A percentile compares a stretch with the other conserved stretches of the same genome.
Conservation (phyloP, 2,797 vertebrate species). For the Myotis myotis region DNA sequence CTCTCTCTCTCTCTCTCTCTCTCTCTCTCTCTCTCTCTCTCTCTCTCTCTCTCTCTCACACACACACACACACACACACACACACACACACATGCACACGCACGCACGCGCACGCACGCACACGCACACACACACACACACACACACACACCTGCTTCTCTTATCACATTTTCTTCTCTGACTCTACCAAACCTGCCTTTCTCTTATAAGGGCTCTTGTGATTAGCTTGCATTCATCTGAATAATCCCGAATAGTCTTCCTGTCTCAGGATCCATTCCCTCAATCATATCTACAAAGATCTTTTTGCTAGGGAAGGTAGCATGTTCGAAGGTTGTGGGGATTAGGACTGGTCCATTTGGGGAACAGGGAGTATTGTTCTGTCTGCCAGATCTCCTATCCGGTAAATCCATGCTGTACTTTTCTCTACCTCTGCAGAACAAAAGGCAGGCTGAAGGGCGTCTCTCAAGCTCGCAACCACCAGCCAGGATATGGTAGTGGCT, state of each 20-base stretch:
- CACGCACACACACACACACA: not conserved
- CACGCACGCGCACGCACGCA: not conserved
- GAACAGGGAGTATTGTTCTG: not conserved
- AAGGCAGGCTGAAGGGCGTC: not conserved
- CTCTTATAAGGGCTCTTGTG: not conserved
- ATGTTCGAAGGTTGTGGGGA: not conserved
- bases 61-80: no score
- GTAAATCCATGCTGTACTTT: not conserved
- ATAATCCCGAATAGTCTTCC: not conserved
- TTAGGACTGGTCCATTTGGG: not conserved
- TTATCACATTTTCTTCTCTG: not conserved
- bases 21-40: not conserved
- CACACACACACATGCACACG: no score
- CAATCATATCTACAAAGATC: not conserved
- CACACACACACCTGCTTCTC: not conserved
- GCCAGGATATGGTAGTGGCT: not conserved
- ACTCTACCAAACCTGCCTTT: not conserved
- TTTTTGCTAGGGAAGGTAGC: not conserved
- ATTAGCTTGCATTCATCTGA: not conserved
- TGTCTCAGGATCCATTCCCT: not conserved
- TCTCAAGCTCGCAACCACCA: not conserved
- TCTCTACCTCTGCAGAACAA: not conserved
- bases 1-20: not conserved
- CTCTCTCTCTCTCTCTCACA: not conserved
- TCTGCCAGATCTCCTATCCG: not conserved